Conservation (phyloP, 1,140 invertebrate species). For the Tachypleus tridentatus region DNA sequence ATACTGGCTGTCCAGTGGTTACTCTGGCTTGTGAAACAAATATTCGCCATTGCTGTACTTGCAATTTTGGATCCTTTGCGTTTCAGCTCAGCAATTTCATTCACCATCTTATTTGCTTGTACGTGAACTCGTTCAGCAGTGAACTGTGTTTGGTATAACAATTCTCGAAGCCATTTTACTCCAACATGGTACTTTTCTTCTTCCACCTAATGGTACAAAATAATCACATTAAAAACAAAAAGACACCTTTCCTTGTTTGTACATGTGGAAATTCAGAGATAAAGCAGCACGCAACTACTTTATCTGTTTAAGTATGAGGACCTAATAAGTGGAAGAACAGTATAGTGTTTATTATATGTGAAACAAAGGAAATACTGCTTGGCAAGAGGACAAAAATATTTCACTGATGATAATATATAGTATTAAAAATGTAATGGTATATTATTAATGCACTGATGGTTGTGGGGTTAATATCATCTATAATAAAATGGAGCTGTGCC, state of each 20-base stretch:
- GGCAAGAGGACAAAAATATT: no score
- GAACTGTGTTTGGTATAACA: slow-evolving; percentile 57
- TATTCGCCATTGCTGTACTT: slow-evolving; percentile 46
- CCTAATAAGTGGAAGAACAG: no score
- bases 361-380: no score
- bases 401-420: no score
- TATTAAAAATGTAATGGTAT: no score
- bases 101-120: slow-evolving; percentile 53
- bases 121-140: slow-evolving; percentile 58
- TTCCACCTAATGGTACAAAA: slow-evolving; percentile 47
- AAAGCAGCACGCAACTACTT: no score
- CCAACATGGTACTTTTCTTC: slow-evolving; percentile 58
- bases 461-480: no score
- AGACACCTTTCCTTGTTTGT: slow-evolving; percentile 32
- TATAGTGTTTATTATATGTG: no score
- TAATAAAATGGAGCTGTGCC: no score
- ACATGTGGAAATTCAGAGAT: no score
- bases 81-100: slow-evolving; percentile 58
- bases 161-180: slow-evolving; percentile 59
- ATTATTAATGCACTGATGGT: no score
- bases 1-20: slow-evolving; percentile 56
- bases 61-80: slow-evolving; percentile 48
- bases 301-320: no score
- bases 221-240: neutral
- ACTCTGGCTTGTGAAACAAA: slow-evolving; percentile 52